Conservation (phyloP, 2,113 vertebrate species). For the Syrmaticus mikado region DNA sequence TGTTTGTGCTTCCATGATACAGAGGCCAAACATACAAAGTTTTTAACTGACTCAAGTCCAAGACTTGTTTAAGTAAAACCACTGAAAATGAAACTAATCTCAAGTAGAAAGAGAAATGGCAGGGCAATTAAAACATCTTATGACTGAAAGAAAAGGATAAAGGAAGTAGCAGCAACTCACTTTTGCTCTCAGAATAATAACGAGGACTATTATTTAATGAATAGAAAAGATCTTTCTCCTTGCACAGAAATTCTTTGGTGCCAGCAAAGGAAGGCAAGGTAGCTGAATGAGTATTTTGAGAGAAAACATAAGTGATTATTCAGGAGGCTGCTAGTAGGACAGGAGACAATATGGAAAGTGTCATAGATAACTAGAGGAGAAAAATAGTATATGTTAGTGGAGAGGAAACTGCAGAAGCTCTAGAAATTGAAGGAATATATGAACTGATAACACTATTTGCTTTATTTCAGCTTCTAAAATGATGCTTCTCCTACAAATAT, state of each 20-base stretch:
- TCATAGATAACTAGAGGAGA: background rate
- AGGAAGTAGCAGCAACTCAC: background rate
- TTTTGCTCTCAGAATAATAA: constrained; percentile 44
- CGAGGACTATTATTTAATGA: constrained; percentile 13
- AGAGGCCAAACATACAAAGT: constrained; percentile 53
- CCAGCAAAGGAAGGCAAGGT: constrained; percentile 26
- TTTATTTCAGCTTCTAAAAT: constrained; percentile 8
- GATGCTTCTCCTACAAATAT: background rate
- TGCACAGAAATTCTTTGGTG: constrained; percentile 9
- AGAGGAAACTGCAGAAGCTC: background rate
- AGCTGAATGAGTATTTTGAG: background rate
- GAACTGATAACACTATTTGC: background rate
- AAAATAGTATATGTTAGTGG: background rate
- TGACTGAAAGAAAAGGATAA: constrained; percentile 36
- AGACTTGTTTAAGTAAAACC: constrained; percentile 51
- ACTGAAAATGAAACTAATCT: constrained; percentile 73
- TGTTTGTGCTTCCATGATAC: constrained; percentile 61
- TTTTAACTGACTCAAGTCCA: constrained; percentile 67
- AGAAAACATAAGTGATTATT: background rate
- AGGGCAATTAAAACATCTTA: constrained; percentile 42
- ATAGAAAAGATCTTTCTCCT: constrained; percentile 43
- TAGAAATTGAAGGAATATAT: background rate
- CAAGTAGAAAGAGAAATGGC: constrained; percentile 42
- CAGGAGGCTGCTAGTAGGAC: background rate
- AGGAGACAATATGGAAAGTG: constrained; percentile 33